Percentiles rank a stretch among this genome's conserved stretches.
These are phyloP conservation scores for Apostichopus japonicus DNA, from an alignment of 35 echinoderm and acorn worm species.

Conservation along the genomic window DNA sequence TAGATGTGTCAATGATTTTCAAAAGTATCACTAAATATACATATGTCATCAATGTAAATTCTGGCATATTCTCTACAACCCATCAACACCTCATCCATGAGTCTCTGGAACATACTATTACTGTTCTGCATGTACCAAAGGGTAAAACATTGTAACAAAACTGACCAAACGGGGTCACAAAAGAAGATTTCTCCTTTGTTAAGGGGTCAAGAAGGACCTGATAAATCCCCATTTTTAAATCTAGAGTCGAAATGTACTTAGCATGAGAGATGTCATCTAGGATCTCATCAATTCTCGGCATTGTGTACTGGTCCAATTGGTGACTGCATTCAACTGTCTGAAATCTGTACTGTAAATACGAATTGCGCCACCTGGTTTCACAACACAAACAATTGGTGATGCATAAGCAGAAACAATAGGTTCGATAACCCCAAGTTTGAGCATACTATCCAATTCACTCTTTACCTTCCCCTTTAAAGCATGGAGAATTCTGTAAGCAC, in stretches of 20 bases:
- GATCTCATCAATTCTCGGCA: too few relatives aligned
- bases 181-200: slow-evolving; percentile 48
- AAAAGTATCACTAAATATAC: slow-evolving; percentile 35
- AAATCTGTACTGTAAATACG: slow-evolving; percentile 62
- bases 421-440: slow-evolving; percentile 28
- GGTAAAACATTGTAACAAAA: slow-evolving; percentile 52
- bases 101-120: slow-evolving; percentile 25
- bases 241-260: too few relatives aligned
- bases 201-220: neutral
- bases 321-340: slow-evolving; percentile 41
- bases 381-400: slow-evolving; percentile 35
- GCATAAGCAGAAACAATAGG: slow-evolving; percentile 1
- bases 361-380: slow-evolving; percentile 35
- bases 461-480: too few relatives aligned
- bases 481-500: too few relatives aligned
- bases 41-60: slow-evolving; percentile 76
- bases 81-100: slow-evolving; percentile 51
- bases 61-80: slow-evolving; percentile 52
- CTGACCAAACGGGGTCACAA: slow-evolving; percentile 27
- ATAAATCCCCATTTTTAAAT: slow-evolving; percentile 38
- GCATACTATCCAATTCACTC: slow-evolving; percentile 4
- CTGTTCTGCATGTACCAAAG: slow-evolving; percentile 40
- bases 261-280: too few relatives aligned
- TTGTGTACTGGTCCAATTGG: too few relatives aligned
- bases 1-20: slow-evolving; percentile 60